These are phyloP conservation scores for Colaptes auratus DNA, from an alignment of 2,113 vertebrate genomes.

Conservation along the genomic window DNA sequence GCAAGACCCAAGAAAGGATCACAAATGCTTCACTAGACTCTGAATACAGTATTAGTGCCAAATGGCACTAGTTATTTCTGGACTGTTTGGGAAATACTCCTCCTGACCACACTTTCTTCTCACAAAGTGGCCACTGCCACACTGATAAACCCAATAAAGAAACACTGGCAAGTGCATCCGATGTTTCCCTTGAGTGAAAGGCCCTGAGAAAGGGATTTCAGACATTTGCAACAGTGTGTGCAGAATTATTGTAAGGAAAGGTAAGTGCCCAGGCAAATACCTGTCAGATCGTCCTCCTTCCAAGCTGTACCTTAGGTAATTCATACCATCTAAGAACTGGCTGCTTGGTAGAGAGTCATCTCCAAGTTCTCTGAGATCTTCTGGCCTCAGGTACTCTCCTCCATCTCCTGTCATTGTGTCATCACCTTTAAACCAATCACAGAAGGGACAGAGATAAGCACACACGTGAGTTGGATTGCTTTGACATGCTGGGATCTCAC, in stretches of 20 bases:
- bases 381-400: conserved; percentile 92
- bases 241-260: not conserved
- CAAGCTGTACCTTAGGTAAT: conserved; percentile 92
- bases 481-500: not conserved
- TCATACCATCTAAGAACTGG: conserved; percentile 96
- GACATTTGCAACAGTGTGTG: not conserved
- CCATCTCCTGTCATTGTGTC: conserved; percentile 98
- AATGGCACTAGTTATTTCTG: not conserved
- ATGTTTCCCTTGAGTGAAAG: not conserved
- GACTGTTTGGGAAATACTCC: not conserved
- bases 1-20: not conserved
- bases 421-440: conserved; percentile 80
- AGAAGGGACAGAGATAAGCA: not conserved
- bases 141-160: not conserved
- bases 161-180: not conserved
- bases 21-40: not conserved
- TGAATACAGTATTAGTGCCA: not conserved
- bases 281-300: conserved; percentile 92
- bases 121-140: not conserved
- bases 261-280: conserved; percentile 53
- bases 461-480: not conserved
- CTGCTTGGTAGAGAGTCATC: conserved; percentile 95
- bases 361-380: conserved; percentile 93
- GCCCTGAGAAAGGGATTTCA: not conserved
- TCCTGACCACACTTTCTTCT: not conserved